Percentiles rank a stretch among this genome's conserved stretches.
These are phyloP conservation scores for Tor tambroides DNA, from an alignment of 2,113 vertebrate species.

Conservation along the genomic window DNA sequence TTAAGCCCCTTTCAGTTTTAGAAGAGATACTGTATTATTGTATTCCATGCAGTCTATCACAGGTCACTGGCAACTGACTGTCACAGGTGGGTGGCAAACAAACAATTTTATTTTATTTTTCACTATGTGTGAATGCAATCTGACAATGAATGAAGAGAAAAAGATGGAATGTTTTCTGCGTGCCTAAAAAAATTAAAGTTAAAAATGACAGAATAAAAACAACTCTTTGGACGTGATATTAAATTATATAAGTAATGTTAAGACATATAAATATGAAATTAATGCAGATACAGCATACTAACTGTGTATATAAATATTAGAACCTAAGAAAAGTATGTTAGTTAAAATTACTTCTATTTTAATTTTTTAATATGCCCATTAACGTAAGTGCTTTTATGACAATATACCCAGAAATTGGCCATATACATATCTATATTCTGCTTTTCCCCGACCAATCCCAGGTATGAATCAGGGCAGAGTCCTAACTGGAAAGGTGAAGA, in stretches of 20 bases:
- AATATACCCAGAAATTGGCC: too few relatives aligned
- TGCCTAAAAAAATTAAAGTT: not conserved
- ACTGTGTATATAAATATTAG: too few relatives aligned
- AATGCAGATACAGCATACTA: not conserved
- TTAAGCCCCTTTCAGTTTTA: conserved; percentile 10
- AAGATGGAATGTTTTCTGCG: not conserved
- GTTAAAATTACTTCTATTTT: too few relatives aligned
- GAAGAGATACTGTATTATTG: not conserved
- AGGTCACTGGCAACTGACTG: conserved; percentile 1
- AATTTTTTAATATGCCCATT: too few relatives aligned
- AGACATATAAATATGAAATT: too few relatives aligned
- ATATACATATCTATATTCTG: conserved; percentile 1
- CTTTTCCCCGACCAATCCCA: not conserved
- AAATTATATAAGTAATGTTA: too few relatives aligned
- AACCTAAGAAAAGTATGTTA: too few relatives aligned
- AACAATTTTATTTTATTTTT: not conserved
- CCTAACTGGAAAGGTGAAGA: not conserved
- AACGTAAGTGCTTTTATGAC: too few relatives aligned
- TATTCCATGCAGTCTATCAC: not conserved
- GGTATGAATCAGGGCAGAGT: not conserved
- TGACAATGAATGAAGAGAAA: not conserved
- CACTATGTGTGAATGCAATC: not conserved
- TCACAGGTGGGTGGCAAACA: conserved; percentile 20
- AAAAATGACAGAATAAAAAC: not conserved
- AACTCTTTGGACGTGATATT: not conserved